Base-by-base conservation (phyloP, 2,113 vertebrate species). In the Prolemur simus region DNA sequence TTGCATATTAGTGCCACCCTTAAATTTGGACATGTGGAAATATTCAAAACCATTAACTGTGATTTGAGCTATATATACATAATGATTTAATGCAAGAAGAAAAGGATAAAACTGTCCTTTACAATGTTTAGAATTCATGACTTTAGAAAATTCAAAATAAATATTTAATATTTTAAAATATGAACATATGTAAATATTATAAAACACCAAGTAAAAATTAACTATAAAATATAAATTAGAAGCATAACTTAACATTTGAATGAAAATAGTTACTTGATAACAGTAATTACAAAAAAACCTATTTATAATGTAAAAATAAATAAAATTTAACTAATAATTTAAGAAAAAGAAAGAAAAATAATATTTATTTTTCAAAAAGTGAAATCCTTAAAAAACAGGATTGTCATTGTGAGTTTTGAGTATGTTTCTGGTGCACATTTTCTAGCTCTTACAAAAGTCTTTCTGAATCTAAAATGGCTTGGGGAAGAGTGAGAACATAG, bases 141-240 rank as follows among this genome's bases (percentile, higher is more conserved):
- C 42, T 90, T 80, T 86, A 25, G 25, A 78, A 34, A 52, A 91
- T 21, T 89, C 27, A 56, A 93, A 87, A 47, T 54, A 54, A 74
- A 20, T 87, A 84, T n/a, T 77, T 85, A 88, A 64, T 73, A 66
- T 8, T 58, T 52, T 81, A 60, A 84, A 74, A 60, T 58, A 45
- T 92, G 7, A 76, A 85, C 54, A 80, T 58, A 5, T 77, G 15
- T 42, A 90, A 68, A 20, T 6, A 69, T 82, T 45, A 81, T 17
- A 68, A 83, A 87, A n/a, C 8, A 89, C 54, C 32, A 95, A 95
- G 14, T 89, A 69, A 88, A 80, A 93, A n/a, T 66, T 81, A 66
- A 54, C 73, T 76, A 66, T 82, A 60, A 94, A 93, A 85, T 87
- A 25, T 85, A 37, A 69, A 25, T 93, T 9, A 68, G 37, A 92